Conservation (phyloP, 2,888 invertebrate genomes). For the Tinea pellionella region DNA sequence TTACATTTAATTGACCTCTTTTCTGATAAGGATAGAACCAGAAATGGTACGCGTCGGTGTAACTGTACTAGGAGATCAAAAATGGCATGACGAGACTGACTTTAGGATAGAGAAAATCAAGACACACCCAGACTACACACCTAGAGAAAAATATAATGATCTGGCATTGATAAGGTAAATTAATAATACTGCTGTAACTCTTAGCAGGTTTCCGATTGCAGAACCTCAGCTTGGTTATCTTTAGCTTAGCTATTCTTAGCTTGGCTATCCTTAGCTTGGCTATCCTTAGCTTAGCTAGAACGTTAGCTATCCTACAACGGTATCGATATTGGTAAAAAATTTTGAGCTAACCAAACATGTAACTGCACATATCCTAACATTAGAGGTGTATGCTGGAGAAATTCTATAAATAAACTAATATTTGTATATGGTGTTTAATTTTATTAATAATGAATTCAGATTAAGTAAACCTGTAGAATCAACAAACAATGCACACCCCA, state of each 20-base stretch:
- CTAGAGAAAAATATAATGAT: conserved; percentile 50
- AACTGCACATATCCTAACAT: too few species aligned
- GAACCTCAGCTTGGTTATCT: too few species aligned
- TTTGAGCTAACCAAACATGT: too few species aligned
- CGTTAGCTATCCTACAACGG: too few species aligned
- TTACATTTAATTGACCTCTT: not conserved
- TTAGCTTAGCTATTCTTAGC: too few species aligned
- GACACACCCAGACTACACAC: conserved; percentile 40
- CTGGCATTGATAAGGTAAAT: conserved; percentile 48
- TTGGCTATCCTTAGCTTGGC: too few species aligned
- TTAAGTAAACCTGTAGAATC: conserved; percentile 33
- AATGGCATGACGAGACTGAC: conserved; percentile 36
- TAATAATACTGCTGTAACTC: too few species aligned
- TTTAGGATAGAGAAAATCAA: conserved; percentile 33
- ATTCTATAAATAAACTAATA: not conserved
- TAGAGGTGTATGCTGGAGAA: not conserved
- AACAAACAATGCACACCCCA: conserved; percentile 34
- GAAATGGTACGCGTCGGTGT: conserved; percentile 45
- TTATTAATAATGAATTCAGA: conserved; percentile 24
- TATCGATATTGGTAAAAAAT: too few species aligned
- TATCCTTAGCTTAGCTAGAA: too few species aligned
- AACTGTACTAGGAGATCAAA: conserved; percentile 30
- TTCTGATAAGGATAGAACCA: conserved; percentile 35
- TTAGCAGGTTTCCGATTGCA: too few species aligned
- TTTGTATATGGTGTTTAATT: not conserved